These are phyloP conservation scores for Coregonus sp. DNA, from an alignment of 2,797 vertebrate species.

Conservation along the genomic window DNA sequence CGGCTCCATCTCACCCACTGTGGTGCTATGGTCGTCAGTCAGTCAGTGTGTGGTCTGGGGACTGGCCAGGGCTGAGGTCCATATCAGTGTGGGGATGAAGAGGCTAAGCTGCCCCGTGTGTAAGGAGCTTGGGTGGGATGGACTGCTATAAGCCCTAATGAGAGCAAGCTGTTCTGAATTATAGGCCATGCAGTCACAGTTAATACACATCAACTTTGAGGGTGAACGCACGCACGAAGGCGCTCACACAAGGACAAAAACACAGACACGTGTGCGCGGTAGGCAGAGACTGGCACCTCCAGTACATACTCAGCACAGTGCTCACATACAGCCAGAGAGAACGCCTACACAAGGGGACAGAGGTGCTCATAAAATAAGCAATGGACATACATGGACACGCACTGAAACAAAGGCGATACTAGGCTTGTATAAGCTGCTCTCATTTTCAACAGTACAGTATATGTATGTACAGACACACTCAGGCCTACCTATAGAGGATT, in stretches of 20 bases:
- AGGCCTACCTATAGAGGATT: background rate
- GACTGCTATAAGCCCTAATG: slow-evolving; percentile 66
- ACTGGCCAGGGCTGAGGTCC: slow-evolving; percentile 47
- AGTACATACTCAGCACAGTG: too few species aligned
- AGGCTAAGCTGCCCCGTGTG: slow-evolving; percentile 60
- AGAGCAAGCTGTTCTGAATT: slow-evolving; percentile 67
- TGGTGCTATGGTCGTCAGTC: background rate
- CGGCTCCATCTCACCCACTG: slow-evolving; percentile 20
- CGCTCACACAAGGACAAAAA: background rate
- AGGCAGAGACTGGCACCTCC: background rate
- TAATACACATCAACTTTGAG: slow-evolving; percentile 36
- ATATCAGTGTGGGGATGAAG: slow-evolving; percentile 65
- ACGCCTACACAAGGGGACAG: background rate
- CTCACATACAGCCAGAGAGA: background rate
- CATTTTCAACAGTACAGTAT: background rate
- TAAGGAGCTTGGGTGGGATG: slow-evolving; percentile 67
- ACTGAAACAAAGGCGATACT: background rate
- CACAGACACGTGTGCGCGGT: background rate
- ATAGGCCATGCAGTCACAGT: slow-evolving; percentile 41
- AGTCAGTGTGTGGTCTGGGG: background rate
- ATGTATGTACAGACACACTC: background rate
- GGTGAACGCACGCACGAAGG: slow-evolving; percentile 19
- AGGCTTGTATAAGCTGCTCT: background rate
- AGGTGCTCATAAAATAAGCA: background rate
- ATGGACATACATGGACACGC: background rate